Base-by-base conservation (phyloP, 2,888 invertebrate genomes). In the Allophyes oxyacanthae region DNA sequence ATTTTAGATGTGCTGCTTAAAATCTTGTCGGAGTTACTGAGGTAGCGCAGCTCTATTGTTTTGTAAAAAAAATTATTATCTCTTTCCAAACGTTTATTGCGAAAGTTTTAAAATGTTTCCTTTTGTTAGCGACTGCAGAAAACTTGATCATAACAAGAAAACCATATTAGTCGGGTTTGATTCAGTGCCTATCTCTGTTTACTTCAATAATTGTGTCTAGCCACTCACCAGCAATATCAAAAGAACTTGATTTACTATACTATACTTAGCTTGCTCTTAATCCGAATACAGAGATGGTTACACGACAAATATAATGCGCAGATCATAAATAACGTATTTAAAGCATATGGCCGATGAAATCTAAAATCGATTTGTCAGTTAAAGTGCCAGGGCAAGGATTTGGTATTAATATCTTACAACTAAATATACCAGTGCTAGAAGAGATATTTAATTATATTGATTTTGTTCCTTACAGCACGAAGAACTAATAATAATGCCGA, bases 271-370 rank as follows among this genome's bases (percentile, higher is more conserved):
- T 28, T 15, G 4, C 2, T 14, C 0, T 36, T 40, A n/a, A 55
- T 11, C 30, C 7, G 3, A 30, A 2, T 8, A 30, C 6, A 7
- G 25, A 15, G 25, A 7, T 26, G 28, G 7, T 10, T n/a, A 11
- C 7, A 28, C 28, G 6, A 44, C 8, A 56, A 32, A 14, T 54
- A 49, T 40, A 51, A 13, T 5, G 20, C 38, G 38, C 14, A 52
- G 7, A 46, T 59, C 41, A 64, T 71, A 77, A 74, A 77, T 77
- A 68, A 66, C 34, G 40, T 46, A 43, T 60, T 60, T 57, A 52
- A 46, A 64, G 42, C 69, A 42, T 51, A 40, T 40, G 41, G 28
- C 57, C 57, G 49, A 53, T 44, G 64, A 56, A 13, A 61, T 70
- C 58, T 60, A 25, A 41, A 68, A 62, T 38, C 66, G 49, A 69